Percentiles rank a stretch among this genome's conserved stretches.
Conservation (phyloP, 2,113 vertebrate species). For the Gymnobelideus leadbeateri region DNA sequence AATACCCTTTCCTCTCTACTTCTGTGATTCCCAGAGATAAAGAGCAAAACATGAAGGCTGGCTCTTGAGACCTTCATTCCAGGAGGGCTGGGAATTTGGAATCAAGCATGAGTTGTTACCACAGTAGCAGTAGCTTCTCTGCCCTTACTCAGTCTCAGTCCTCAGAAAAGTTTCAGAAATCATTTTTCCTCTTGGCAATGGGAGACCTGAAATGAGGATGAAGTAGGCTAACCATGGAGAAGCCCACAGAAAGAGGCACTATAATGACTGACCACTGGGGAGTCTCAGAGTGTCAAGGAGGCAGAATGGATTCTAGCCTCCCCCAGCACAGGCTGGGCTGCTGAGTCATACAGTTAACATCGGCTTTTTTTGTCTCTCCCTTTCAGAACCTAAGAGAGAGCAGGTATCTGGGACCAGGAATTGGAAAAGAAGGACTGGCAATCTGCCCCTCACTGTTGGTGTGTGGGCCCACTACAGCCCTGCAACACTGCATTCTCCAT, state of each 20-base stretch:
- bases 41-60: not conserved
- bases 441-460: not conserved
- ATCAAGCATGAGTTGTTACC: not conserved
- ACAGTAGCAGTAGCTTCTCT: not conserved
- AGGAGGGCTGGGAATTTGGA: not conserved
- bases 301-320: not conserved
- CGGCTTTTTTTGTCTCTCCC: not conserved
- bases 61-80: not conserved
- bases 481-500: not conserved
- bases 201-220: not conserved
- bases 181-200: not conserved
- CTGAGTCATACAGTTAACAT: not conserved
- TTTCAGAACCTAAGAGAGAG: not conserved
- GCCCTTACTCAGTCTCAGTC: not conserved
- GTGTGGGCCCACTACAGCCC: not conserved
- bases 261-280: not conserved
- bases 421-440: not conserved
- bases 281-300: not conserved
- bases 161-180: not conserved
- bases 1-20: not conserved
- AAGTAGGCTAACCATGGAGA: not conserved
- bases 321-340: not conserved
- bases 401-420: not conserved
- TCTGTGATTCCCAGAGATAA: not conserved
- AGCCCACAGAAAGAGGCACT: not conserved